A percentile compares a stretch with the other conserved stretches of the same genome.
Evolutionary conservation across 2,113 vertebrate genomes (phyloP).

Genomic region (Scophthalmus maximus): DNA sequence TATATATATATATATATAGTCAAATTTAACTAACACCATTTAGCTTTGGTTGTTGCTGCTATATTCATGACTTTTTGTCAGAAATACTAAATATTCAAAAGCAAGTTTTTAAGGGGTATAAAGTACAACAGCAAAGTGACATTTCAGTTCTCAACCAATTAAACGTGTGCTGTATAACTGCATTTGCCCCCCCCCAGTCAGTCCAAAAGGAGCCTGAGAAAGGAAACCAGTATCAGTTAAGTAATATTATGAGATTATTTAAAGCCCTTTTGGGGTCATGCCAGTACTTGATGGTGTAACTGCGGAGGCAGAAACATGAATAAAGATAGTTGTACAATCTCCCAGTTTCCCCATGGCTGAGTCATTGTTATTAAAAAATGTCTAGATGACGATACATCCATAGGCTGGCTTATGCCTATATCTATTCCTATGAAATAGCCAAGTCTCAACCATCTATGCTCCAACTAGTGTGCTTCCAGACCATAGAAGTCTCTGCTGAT

Average conservation of each 20-base stretch:
- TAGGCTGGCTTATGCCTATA: conserved; percentile 11
- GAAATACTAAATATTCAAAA: too few relatives aligned
- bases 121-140: too few relatives aligned
- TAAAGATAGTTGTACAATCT: conserved; percentile 62
- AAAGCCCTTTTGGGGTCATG: conserved; percentile 51
- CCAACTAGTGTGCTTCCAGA: conserved; percentile 87
- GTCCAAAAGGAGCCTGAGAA: conserved; percentile 52
- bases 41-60: too few relatives aligned
- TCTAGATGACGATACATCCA: conserved; percentile 69
- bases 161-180: background rate
- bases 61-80: too few relatives aligned
- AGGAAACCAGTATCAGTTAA: conserved; percentile 46
- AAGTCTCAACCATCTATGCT: conserved; percentile 31
- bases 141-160: background rate
- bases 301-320: conserved; percentile 50
- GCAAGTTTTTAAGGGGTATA: too few relatives aligned
- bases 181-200: background rate
- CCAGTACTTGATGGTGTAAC: conserved; percentile 56
- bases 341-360: conserved; percentile 62
- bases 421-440: background rate
- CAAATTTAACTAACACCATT: too few relatives aligned
- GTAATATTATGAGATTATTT: conserved; percentile 40
- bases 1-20: too few relatives aligned
- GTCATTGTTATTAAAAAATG: conserved; percentile 59
- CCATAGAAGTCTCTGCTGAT: conserved; percentile 88